Evolutionary conservation across 1,140 invertebrate genomes (phyloP).

Genomic region (Drosophila triauraria): DNA sequence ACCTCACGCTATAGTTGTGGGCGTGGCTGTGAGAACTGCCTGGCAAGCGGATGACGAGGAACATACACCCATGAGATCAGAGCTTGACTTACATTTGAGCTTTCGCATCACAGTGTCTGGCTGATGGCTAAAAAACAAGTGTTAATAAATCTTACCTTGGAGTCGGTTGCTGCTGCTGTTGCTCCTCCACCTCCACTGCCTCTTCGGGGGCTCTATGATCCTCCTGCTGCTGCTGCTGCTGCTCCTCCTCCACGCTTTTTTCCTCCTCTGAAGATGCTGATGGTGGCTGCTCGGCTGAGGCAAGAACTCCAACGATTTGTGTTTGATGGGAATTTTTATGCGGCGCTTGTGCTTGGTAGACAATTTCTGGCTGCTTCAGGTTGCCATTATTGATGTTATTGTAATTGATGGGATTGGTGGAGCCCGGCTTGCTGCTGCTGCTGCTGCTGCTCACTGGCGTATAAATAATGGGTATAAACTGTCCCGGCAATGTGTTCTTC

Average conservation of each 20-base stretch:
- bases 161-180: constrained; percentile 40
- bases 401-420: constrained; percentile 57
- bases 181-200: constrained; percentile 8
- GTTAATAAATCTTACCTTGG: constrained; percentile 65
- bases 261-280: constrained; percentile 40
- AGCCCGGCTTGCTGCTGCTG: constrained; percentile 41
- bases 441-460: constrained; percentile 66
- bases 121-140: neutral
- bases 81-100: constrained; percentile 43
- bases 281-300: constrained; percentile 39
- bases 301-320: constrained; percentile 60
- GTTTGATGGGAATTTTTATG: constrained; percentile 79
- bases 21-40: constrained; percentile 56
- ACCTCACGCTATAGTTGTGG: constrained; percentile 33
- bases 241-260: constrained; percentile 8
- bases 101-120: constrained; percentile 11
- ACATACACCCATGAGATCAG: constrained; percentile 14
- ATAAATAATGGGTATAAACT: constrained; percentile 84
- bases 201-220: constrained; percentile 26
- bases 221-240: constrained; percentile 31
- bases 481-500: constrained; percentile 82
- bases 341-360: constrained; percentile 49
- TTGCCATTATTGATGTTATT: constrained; percentile 78
- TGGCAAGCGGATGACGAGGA: constrained; percentile 4
- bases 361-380: constrained; percentile 63